Conservation (phyloP, 2,888 invertebrate genomes). For the Cheilosia urbana region DNA sequence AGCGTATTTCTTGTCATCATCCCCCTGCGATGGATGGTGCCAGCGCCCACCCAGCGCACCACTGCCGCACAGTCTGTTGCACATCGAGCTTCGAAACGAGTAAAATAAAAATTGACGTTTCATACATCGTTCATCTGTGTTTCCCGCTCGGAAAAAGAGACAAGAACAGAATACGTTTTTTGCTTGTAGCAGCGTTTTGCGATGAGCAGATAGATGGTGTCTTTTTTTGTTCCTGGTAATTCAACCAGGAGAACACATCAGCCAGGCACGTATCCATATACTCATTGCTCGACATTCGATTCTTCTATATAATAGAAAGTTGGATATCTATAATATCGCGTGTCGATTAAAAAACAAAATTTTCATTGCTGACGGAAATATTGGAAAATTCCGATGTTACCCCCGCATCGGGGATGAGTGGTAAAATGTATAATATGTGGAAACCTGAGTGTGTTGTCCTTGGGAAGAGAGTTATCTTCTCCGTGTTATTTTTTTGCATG, state of each 20-base stretch:
- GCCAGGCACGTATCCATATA: constrained; percentile 3
- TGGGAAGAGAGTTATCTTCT: not conserved
- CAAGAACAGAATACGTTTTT: constrained; percentile 12
- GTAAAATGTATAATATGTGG: not conserved
- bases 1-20: constrained; percentile 13
- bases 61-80: constrained; percentile 49
- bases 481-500: not conserved
- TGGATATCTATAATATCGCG: constrained; percentile 25
- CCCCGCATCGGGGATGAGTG: not conserved
- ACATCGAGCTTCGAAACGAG: constrained; percentile 31
- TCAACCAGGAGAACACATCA: not conserved
- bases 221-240: constrained; percentile 3
- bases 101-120: constrained; percentile 32
- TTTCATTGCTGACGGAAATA: not conserved
- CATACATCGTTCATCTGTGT: constrained; percentile 52
- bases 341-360: constrained; percentile 32
- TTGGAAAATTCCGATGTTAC: not conserved
- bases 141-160: constrained; percentile 45
- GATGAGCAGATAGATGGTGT: constrained; percentile 7
- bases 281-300: constrained; percentile 32
- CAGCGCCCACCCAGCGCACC: not conserved
- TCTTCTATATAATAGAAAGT: not conserved
- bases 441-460: constrained; percentile 4
- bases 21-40: not conserved
- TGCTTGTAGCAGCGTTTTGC: constrained; percentile 34